A percentile compares a stretch with the other conserved stretches of the same genome.
Conservation (phyloP, 2,888 invertebrate genomes). For the Tillus elongatus region DNA sequence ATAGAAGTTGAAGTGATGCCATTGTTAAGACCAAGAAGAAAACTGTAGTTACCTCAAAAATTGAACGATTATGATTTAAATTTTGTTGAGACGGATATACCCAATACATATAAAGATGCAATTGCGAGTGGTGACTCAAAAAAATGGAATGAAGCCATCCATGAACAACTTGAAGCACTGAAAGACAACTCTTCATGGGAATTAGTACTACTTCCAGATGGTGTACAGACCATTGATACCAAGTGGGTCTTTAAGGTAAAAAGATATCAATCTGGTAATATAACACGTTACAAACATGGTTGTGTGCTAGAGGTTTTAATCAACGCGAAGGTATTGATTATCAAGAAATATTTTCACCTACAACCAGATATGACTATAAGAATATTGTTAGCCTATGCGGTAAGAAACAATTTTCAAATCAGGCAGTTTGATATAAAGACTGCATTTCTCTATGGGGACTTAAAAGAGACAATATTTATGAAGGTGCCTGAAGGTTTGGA, state of each 20-base stretch:
- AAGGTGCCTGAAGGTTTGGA: no score
- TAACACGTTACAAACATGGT: slow-evolving; percentile 25
- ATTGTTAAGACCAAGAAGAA: no score
- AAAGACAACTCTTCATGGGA: slow-evolving; percentile 21
- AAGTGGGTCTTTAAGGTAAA: slow-evolving; percentile 18
- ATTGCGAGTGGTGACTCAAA: slow-evolving; percentile 12
- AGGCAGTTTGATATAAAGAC: slow-evolving; percentile 3
- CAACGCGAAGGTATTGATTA: slow-evolving; percentile 17
- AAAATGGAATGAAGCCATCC: slow-evolving; percentile 19
- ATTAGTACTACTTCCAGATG: slow-evolving; percentile 12
- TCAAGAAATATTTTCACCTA: background rate
- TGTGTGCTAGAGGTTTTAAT: slow-evolving; percentile 23
- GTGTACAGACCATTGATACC: slow-evolving; percentile 12
- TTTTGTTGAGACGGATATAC: slow-evolving; percentile 14
- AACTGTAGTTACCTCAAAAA: slow-evolving; percentile 9
- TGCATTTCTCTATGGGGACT: slow-evolving; percentile 4
- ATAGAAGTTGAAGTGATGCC: background rate
- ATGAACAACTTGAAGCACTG: slow-evolving; percentile 19
- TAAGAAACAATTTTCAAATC: background rate
- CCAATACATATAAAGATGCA: slow-evolving; percentile 19
- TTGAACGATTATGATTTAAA: slow-evolving; percentile 15
- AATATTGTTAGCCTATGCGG: background rate
- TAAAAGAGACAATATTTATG: no score
- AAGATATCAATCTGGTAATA: slow-evolving; percentile 19
- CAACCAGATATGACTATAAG: slow-evolving; percentile 3